phyloP scores from a whole-genome alignment of 2,113 vertebrate genomes.

The Callocephalon fimbriatum region DNA sequence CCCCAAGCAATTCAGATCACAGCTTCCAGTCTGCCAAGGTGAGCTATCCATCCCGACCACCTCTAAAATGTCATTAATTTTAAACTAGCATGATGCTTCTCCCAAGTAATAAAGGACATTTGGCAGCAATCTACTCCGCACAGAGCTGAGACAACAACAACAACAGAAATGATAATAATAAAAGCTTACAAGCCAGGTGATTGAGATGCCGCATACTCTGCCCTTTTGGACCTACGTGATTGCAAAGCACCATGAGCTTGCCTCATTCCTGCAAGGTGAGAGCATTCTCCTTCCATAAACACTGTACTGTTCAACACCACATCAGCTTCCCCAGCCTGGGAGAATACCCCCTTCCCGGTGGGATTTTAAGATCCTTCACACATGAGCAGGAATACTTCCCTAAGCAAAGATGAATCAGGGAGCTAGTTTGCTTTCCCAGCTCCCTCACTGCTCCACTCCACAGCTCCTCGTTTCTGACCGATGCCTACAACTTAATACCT shows the following conservation, averaged over 20 bases:
- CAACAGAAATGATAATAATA: not conserved
- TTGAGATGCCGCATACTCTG: not conserved
- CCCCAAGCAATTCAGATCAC: not conserved
- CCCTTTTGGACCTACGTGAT: not conserved
- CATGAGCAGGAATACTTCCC: not conserved
- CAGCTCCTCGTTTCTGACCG: not conserved
- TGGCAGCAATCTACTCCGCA: not conserved
- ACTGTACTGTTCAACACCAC: not conserved
- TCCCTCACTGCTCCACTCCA: not conserved
- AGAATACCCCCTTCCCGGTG: not conserved
- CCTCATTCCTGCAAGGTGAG: not conserved
- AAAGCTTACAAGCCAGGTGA: not conserved
- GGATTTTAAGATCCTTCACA: not conserved
- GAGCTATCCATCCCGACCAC: not conserved
- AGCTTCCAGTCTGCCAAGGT: not conserved
- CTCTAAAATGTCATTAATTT: not conserved
- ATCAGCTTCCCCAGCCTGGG: not conserved
- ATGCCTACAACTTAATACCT: not conserved
- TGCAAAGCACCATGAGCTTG: not conserved
- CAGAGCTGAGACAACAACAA: not conserved
- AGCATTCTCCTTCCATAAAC: not conserved
- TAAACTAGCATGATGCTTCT: not conserved
- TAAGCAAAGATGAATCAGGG: not conserved
- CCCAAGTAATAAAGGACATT: not conserved
- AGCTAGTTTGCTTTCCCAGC: not conserved